Evolutionary conservation across 2,113 vertebrate genomes (phyloP).

Genomic region (Odocoileus virginianus): DNA sequence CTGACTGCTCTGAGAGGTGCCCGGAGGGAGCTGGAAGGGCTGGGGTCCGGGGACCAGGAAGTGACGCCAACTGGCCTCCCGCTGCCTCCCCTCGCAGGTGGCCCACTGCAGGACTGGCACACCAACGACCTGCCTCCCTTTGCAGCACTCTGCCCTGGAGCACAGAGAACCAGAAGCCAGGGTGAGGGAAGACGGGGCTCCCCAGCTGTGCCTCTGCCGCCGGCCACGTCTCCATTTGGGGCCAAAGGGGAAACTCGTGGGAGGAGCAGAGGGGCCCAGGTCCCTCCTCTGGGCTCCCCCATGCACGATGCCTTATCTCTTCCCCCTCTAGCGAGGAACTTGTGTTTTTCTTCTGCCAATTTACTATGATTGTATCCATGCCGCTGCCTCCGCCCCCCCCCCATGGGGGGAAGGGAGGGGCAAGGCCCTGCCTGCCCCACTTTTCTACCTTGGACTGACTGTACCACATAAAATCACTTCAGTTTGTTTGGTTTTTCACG

Average conservation of each 20-base stretch:
- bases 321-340: constrained; percentile 72
- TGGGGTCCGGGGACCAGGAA: neutral
- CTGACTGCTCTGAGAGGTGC: neutral
- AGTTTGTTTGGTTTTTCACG: constrained; percentile 78
- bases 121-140: constrained; percentile 32
- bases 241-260: constrained; percentile 76
- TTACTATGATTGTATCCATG: constrained; percentile 78
- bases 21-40: neutral
- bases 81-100: constrained; percentile 73
- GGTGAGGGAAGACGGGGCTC: neutral
- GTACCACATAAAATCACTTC: constrained; percentile 82
- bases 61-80: neutral
- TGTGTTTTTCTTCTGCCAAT: constrained; percentile 71
- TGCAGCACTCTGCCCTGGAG: constrained; percentile 44
- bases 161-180: constrained; percentile 33
- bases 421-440: constrained; percentile 76
- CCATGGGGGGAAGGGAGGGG: constrained; percentile 37
- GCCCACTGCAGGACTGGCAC: constrained; percentile 63
- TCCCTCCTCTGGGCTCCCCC: constrained; percentile 65
- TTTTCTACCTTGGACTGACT: constrained; percentile 84
- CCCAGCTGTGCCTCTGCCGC: constrained; percentile 32
- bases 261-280: constrained; percentile 58
- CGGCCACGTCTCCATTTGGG: constrained; percentile 38
- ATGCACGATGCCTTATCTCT: constrained; percentile 83
- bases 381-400: constrained; percentile 32